Evolutionary conservation across 30 jellyfish, hydroid and myxozoan genomes (phyloP).

Genomic region (Rhopilema esculentum): DNA sequence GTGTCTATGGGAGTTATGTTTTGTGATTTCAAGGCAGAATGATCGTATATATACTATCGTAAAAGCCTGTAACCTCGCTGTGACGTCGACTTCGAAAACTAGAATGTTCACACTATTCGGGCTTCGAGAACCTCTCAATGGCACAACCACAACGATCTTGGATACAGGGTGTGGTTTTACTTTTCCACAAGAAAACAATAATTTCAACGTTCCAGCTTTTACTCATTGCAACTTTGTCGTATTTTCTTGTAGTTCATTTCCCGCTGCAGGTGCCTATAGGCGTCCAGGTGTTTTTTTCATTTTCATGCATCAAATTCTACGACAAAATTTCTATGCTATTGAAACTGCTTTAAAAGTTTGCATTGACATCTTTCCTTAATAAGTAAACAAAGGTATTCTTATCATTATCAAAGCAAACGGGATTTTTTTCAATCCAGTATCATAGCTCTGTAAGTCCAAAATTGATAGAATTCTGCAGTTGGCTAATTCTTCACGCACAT

Average conservation of each 20-base stretch:
- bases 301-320: background rate
- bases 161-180: too few species aligned
- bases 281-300: background rate
- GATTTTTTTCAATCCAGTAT: background rate
- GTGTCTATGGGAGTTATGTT: too few species aligned
- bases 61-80: too few species aligned
- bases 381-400: background rate
- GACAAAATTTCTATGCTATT: background rate
- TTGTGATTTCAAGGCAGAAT: too few species aligned
- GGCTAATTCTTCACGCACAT: background rate
- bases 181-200: too few species aligned
- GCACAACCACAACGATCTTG: too few species aligned
- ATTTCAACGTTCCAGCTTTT: background rate
- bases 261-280: slow-evolving; percentile 11
- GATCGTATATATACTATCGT: too few species aligned
- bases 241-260: background rate
- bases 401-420: background rate
- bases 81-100: too few species aligned
- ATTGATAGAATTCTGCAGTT: background rate
- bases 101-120: too few species aligned
- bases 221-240: background rate
- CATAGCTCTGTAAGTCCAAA: background rate
- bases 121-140: too few species aligned
- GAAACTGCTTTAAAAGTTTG: background rate
- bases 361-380: background rate